A percentile compares a stretch with the other conserved stretches of the same genome.
Evolutionary conservation across 2,797 vertebrate genomes (phyloP).

Genomic region (Molothrus ater): DNA sequence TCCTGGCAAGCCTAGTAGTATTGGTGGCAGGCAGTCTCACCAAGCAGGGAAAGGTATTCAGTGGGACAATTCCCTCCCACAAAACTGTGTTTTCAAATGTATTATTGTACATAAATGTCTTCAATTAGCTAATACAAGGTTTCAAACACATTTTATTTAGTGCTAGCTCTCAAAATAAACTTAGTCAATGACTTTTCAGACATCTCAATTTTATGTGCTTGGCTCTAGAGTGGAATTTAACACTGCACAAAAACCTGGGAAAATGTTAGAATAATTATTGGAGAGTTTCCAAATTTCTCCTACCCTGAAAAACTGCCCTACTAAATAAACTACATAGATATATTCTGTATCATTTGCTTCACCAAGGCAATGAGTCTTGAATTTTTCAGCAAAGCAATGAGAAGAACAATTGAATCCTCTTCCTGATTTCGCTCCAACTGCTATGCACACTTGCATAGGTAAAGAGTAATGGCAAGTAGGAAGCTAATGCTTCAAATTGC

Average conservation of each 20-base stretch:
- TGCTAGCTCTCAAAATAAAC: background rate
- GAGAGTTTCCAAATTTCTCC: background rate
- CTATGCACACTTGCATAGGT: rapidly evolving
- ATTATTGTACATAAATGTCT: background rate
- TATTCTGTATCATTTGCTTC: background rate
- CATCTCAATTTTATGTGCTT: background rate
- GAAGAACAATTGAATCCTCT: background rate
- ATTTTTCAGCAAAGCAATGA: background rate
- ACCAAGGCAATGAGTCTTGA: background rate
- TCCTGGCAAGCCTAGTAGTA: background rate
- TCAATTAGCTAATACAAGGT: background rate
- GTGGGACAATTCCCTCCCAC: background rate
- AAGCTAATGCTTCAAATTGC: background rate
- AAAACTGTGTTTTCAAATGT: background rate
- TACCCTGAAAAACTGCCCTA: background rate
- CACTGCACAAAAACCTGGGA: background rate
- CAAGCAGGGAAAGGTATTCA: constrained; percentile 1
- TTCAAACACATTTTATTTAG: background rate
- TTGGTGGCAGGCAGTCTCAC: background rate
- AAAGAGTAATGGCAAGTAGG: background rate
- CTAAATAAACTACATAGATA: background rate
- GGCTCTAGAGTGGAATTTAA: background rate
- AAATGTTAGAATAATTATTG: background rate
- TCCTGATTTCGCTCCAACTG: background rate
- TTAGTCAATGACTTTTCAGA: background rate